Conservation (phyloP, 2,113 vertebrate species). For the Hypomesus transpacificus region DNA sequence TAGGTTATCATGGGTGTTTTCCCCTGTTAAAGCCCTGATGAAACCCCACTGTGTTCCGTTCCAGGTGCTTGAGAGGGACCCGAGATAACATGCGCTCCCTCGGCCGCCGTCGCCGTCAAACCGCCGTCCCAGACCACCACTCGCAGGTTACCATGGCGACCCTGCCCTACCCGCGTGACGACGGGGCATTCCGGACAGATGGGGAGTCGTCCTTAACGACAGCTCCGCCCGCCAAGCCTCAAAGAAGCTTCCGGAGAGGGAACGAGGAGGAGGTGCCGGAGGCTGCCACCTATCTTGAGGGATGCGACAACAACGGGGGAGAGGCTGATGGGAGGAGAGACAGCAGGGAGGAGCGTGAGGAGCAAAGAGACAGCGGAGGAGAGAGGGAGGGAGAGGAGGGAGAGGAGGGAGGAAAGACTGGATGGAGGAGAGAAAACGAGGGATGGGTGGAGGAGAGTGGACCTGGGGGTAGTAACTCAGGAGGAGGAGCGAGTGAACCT, state of each 20-base stretch:
- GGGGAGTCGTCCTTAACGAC: not conserved
- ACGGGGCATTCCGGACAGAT: constrained; percentile 7
- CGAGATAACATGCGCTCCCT: constrained; percentile 4
- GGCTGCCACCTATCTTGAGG: constrained; percentile 30
- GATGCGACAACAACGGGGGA: constrained; percentile 12
- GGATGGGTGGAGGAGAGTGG: not conserved
- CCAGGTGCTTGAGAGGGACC: constrained; percentile 43
- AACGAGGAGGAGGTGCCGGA: constrained; percentile 9
- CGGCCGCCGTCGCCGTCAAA: not conserved
- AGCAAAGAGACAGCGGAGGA: constrained; percentile 3
- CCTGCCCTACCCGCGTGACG: not conserved
- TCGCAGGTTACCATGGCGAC: constrained; percentile 26
- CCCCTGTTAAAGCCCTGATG: not conserved
- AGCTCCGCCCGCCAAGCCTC: constrained; percentile 50
- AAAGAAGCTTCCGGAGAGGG: constrained; percentile 50
- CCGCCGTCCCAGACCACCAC: not conserved
- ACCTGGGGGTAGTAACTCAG: not conserved
- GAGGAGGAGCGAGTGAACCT: not conserved
- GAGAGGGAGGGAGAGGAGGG: not conserved
- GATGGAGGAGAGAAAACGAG: not conserved
- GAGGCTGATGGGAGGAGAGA: not conserved
- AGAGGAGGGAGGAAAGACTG: not conserved
- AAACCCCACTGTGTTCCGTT: not conserved
- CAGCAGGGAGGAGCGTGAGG: not conserved
- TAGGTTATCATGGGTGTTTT: not conserved